These are phyloP conservation scores for Hyles euphorbiae DNA, from an alignment of 1,140 invertebrate species.

Conservation along the genomic window DNA sequence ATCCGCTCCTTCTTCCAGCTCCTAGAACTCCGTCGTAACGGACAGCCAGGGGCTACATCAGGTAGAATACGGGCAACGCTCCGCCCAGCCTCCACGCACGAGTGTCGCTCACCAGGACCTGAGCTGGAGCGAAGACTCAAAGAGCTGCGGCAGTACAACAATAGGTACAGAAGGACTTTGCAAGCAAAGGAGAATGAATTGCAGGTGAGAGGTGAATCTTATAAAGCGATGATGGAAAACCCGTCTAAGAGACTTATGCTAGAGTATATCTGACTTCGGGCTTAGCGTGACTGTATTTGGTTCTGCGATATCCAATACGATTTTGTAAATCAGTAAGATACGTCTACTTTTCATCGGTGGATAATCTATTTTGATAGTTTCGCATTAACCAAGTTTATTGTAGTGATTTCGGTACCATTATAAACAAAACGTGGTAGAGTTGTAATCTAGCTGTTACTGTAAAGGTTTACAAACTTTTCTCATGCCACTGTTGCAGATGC, in stretches of 20 bases:
- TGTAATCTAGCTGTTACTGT: too few relatives aligned
- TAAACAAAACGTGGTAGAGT: too few relatives aligned
- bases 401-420: too few relatives aligned
- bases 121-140: conserved; percentile 88
- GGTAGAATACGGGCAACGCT: conserved; percentile 86
- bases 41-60: conserved; percentile 84
- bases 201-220: conserved; percentile 72
- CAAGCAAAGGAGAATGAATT: conserved; percentile 88
- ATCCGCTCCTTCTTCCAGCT: conserved; percentile 76
- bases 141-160: conserved; percentile 86
- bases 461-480: background rate
- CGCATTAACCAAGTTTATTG: too few relatives aligned
- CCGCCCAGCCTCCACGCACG: conserved; percentile 83
- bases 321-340: too few relatives aligned
- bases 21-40: conserved; percentile 90
- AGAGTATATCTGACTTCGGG: too few relatives aligned
- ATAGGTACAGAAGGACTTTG: conserved; percentile 85
- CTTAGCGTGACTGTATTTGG: too few relatives aligned
- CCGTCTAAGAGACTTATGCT: too few relatives aligned
- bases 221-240: too few relatives aligned
- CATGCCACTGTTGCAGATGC: conserved; percentile 43
- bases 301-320: too few relatives aligned
- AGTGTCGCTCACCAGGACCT: conserved; percentile 75
- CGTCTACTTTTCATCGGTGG: too few relatives aligned
- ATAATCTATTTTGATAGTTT: too few relatives aligned